Evolutionary conservation across 2,113 vertebrate species (phyloP), one percentile per base, ranked within the genome.

Genomic region (Crotophaga sulcirostris): DNA sequence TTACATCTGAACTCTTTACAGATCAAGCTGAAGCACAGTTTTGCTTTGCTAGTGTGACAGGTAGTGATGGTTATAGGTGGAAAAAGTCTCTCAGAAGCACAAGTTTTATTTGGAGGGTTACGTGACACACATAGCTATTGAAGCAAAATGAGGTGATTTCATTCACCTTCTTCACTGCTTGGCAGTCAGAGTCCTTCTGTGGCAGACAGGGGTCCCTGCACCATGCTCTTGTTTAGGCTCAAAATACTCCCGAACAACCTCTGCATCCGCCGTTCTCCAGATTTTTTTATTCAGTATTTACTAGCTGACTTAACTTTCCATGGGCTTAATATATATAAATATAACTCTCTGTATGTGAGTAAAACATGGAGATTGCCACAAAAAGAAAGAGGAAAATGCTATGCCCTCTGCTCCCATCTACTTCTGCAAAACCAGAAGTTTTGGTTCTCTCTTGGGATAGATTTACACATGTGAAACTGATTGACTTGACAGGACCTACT

Each of bases 341-440:
- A 42, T 36, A 62, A 23, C 47, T 86, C 60, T 84, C 73, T 49
- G 29, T 26, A 34, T 13, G 7, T 16, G 20, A 93, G 64, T 29
- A 18, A 93, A 96, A 95, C 84, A 59, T 29, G 78, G 72, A 80
- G 3, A 25, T 72, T 2, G 1, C 76, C 73, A 66, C 72, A 93
- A 72, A 91, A 92, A 73, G 42, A 93, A 87, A 51, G 52, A 87
- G 76, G 73, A 84, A 95, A 95, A 87, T 66, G 62, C 69, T 62
- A 66, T 76, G 86, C 56, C 49, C 82, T 76, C 86, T 89, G 73
- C 54, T 94, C 28, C 73, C 52, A 66, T 47, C 29, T 92, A 78
- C 87, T 96, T 88, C 92, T 86, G 64, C 80, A 94, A 94, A 95
- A 89, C 2, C 60, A 93, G 63, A 78, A 80, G 91, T 93, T 88